Percentiles rank a stretch among this genome's conserved stretches.
phyloP scores from a whole-genome alignment of 2,113 vertebrate genomes.

The Muscicapa adusta region DNA sequence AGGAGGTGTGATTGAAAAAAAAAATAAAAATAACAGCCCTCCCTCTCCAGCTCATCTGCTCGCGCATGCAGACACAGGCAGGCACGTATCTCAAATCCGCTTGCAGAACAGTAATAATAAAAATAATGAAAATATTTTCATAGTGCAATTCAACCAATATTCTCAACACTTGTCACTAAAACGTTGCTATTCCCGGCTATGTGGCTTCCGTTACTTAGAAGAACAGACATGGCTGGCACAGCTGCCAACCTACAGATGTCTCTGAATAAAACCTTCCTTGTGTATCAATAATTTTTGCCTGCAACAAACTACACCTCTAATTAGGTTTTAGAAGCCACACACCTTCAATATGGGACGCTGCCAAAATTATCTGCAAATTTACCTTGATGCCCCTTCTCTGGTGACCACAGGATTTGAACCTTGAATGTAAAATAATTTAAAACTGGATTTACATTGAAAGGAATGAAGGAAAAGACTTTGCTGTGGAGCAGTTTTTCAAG shows the following conservation, averaged over 20 bases:
- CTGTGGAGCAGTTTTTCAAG: not conserved
- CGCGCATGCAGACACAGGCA: not conserved
- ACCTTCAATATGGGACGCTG: not conserved
- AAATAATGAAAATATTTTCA: constrained; percentile 52
- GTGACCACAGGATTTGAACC: not conserved
- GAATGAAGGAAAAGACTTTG: not conserved
- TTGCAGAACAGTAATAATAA: constrained; percentile 30
- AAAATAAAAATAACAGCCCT: not conserved
- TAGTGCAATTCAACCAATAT: constrained; percentile 30
- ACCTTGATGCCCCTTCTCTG: not conserved
- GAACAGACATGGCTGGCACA: constrained; percentile 58
- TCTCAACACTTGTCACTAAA: constrained; percentile 48
- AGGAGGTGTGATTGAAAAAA: not conserved
- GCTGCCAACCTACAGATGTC: constrained; percentile 68
- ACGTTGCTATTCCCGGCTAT: constrained; percentile 1
- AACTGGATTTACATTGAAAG: not conserved
- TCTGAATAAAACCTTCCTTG: constrained; percentile 60
- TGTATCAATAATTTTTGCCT: constrained; percentile 34
- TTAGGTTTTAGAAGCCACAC: constrained; percentile 7
- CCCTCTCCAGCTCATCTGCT: not conserved
- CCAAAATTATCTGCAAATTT: constrained; percentile 1
- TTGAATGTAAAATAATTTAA: not conserved
- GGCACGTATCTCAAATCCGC: not conserved
- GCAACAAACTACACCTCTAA: constrained; percentile 16
- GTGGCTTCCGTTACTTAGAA: constrained; percentile 32